Evolutionary conservation across 2,797 vertebrate species (phyloP), one percentile per base, ranked within the genome.

Genomic region (Caiman crocodilus): DNA sequence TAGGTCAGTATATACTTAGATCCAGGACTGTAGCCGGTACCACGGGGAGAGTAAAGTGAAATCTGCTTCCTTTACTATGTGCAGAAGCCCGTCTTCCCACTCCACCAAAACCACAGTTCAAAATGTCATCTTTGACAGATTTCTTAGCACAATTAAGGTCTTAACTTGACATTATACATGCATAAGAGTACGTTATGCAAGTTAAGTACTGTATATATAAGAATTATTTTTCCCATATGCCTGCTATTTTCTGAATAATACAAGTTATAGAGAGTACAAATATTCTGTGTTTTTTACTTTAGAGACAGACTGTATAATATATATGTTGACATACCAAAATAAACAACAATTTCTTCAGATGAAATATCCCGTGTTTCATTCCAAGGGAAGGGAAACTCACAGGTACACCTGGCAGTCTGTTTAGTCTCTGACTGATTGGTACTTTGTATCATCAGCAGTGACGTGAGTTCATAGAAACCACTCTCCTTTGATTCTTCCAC

Each of bases 381-480:
- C 87, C 90, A 35, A 0, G 35, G 90, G 21, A 64, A 94, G 12
- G 90, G 85, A 93, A 93, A 94, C 12, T 93, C 28, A 84, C 97
- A 96, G 32, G 7, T 26, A 82, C 97, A 98, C 0, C 23, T 97
- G 82, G 97, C 85, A 0, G 11, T 93, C 55, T 89, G 15, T 42
- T 85, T 95, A n/a, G 77, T 90, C 4, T 60, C 35, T 84, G 32
- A 23, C 58, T 90, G 67, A 21, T 60, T 76, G 57, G 25, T 79
- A 55, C 55, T 35, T 59, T 61, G 75, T 32, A 84, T 82, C 82
- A 56, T 69, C 76, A 98, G 59, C 0, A 63, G 73, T 69, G 97
- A 97, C 86, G 61, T 97, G 78, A 96, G 58, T 69, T 96, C 80
- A 90, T 90, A 79, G 96, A 97, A 97, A 93, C 96, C 96, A 92